Percentiles rank a stretch among this genome's conserved stretches.
Conservation (phyloP, 2,797 vertebrate species). For the Chiloscyllium punctatum region DNA sequence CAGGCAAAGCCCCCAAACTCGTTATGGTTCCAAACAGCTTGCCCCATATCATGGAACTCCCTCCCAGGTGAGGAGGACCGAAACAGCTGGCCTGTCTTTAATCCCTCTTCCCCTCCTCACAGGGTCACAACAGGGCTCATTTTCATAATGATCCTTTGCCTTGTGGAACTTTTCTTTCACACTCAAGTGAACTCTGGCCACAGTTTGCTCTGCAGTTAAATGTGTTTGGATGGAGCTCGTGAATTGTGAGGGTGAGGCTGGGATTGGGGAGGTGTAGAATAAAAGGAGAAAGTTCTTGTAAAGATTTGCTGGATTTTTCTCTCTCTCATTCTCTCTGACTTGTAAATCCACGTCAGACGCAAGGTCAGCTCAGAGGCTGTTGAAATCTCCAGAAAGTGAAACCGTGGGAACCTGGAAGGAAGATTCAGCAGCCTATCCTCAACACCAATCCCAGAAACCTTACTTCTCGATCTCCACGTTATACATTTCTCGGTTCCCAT, state of each 20-base stretch:
- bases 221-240: neutral
- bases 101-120: no score
- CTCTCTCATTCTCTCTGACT: neutral
- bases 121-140: no score
- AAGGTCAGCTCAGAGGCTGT: neutral
- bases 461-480: neutral
- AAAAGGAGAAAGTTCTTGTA: neutral
- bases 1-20: no score
- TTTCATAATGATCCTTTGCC: no score
- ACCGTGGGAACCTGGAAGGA: neutral
- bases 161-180: no score
- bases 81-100: no score
- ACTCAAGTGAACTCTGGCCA: no score
- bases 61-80: no score
- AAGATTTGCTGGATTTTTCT: neutral
- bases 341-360: neutral
- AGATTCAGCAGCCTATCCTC: neutral
- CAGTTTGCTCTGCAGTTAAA: neutral
- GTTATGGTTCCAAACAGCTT: no score
- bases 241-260: no score
- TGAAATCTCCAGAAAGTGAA: neutral
- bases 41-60: no score
- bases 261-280: neutral
- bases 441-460: no score
- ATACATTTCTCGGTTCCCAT: neutral